A percentile compares a stretch with the other conserved stretches of the same genome.
Conservation (phyloP, 2,888 invertebrate genomes). For the Drosophila koepferae region DNA sequence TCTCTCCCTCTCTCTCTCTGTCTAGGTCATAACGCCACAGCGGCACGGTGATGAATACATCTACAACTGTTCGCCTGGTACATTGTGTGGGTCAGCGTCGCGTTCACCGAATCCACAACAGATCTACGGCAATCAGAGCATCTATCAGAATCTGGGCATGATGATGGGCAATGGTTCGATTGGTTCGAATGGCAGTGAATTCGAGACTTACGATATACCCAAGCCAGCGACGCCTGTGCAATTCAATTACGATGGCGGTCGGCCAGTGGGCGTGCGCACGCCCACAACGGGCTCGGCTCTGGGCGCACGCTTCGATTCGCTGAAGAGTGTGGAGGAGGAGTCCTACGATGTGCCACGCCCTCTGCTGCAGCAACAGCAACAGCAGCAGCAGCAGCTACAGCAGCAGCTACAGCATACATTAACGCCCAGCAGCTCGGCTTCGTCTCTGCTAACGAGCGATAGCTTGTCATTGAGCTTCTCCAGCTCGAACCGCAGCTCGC, state of each 20-base stretch:
- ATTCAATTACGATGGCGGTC: constrained; percentile 85
- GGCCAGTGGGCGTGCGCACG: constrained; percentile 85
- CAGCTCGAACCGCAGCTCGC: constrained; percentile 86
- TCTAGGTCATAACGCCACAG: constrained; percentile 89
- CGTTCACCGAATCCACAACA: constrained; percentile 61
- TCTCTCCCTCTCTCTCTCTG: constrained; percentile 39
- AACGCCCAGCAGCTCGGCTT: constrained; percentile 89
- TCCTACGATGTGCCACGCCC: constrained; percentile 89
- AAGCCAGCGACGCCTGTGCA: constrained; percentile 87
- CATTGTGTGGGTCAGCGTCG: constrained; percentile 39
- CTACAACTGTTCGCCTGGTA: constrained; percentile 87
- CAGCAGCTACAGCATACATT: constrained; percentile 86
- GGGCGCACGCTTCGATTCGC: constrained; percentile 77
- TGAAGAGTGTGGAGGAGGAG: constrained; percentile 85
- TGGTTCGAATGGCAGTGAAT: constrained; percentile 60
- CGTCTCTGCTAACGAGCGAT: constrained; percentile 88
- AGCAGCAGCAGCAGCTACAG: constrained; percentile 81
- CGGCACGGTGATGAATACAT: constrained; percentile 90
- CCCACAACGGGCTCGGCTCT: constrained; percentile 64
- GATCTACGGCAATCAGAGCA: constrained; percentile 77
- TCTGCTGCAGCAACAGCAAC: constrained; percentile 73
- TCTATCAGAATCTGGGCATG: constrained; percentile 83
- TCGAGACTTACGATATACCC: constrained; percentile 87
- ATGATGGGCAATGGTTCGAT: constrained; percentile 64
- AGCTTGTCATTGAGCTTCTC: constrained; percentile 86